Evolutionary conservation across 2,113 vertebrate species (phyloP).

Genomic region (Nycticebus coucang): DNA sequence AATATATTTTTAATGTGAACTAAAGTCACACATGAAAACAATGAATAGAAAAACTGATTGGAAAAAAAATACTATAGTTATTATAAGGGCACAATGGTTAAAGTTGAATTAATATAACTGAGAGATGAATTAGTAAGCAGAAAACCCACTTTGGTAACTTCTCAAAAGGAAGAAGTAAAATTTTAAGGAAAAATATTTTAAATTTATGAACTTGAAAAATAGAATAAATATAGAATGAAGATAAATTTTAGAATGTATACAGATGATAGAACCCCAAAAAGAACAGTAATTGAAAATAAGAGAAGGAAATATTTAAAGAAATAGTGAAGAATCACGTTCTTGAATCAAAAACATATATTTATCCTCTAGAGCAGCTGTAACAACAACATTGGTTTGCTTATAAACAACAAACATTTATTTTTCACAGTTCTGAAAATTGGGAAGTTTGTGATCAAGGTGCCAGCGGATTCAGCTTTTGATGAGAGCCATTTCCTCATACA

Average conservation of each 20-base stretch:
- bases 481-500: neutral
- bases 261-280: neutral
- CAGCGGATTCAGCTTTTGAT: neutral
- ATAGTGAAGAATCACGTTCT: neutral
- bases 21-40: neutral
- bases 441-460: neutral
- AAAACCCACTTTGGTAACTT: neutral
- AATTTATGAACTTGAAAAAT: neutral
- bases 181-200: neutral
- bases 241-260: neutral
- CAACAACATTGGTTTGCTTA: neutral
- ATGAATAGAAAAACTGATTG: neutral
- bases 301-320: neutral
- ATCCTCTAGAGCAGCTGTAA: neutral
- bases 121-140: neutral
- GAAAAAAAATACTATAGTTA: neutral
- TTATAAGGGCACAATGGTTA: neutral
- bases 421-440: neutral
- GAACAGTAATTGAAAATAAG: neutral
- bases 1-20: neutral
- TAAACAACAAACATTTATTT: neutral
- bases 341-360: constrained; percentile 32
- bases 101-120: neutral
- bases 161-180: neutral
- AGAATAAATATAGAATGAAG: constrained; percentile 20